Percentiles rank a stretch among this genome's conserved stretches.
Conservation (phyloP, 2,888 invertebrate species). For the Aricia artaxerxes region DNA sequence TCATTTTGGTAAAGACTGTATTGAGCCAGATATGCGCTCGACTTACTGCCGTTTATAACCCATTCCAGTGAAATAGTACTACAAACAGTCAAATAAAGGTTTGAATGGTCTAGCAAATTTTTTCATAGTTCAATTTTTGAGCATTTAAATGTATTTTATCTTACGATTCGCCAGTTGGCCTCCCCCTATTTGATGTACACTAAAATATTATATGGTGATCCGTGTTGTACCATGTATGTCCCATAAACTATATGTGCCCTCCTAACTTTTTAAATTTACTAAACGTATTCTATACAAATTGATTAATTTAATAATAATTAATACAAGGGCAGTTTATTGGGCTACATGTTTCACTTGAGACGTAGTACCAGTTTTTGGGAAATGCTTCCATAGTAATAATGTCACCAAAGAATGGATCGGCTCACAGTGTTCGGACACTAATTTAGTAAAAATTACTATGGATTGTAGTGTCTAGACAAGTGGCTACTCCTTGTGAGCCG, state of each 20-base stretch:
- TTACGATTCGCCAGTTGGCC: not conserved
- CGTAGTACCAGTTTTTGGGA: not conserved
- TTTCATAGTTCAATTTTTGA: not conserved
- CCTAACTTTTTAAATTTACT: not conserved
- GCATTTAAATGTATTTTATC: not conserved
- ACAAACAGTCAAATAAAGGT: not conserved
- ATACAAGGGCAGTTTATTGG: not conserved
- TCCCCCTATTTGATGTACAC: not conserved
- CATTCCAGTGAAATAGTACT: not conserved
- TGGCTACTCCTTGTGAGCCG: conserved; percentile 3
- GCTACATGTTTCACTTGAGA: not conserved
- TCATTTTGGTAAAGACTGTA: not conserved
- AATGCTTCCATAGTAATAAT: conserved; percentile 36
- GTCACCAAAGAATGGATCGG: conserved; percentile 55
- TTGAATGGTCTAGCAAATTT: not conserved
- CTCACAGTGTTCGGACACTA: conserved; percentile 43
- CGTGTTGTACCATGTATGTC: not conserved
- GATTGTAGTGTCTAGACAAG: not conserved
- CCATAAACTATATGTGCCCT: not conserved
- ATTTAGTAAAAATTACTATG: not conserved
- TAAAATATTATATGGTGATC: not conserved
- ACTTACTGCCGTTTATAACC: not conserved
- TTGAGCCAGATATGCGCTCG: not conserved
- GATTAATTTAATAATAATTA: not conserved
- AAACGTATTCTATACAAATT: not conserved